Evolutionary conservation across 1,140 invertebrate species (phyloP).

Genomic region (Sycobia sp.): DNA sequence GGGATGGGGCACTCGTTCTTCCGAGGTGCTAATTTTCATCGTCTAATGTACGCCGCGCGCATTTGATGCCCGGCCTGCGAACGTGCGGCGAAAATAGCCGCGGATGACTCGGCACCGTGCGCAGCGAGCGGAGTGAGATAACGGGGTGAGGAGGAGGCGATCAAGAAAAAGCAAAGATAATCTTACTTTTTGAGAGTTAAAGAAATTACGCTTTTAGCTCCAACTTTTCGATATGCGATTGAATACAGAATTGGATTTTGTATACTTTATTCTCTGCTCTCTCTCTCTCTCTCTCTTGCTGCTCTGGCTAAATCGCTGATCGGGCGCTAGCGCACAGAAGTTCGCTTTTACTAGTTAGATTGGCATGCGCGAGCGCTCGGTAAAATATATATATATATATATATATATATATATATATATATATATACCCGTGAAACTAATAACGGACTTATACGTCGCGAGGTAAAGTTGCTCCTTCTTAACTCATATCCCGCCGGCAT

Average conservation of each 20-base stretch:
- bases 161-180: slow-evolving; percentile 53
- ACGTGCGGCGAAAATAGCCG: too few relatives aligned
- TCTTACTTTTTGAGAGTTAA: slow-evolving; percentile 53
- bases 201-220: slow-evolving; percentile 43
- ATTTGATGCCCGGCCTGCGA: too few relatives aligned
- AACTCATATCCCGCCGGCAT: slow-evolving; percentile 43
- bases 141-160: too few relatives aligned
- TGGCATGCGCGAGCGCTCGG: slow-evolving; percentile 44
- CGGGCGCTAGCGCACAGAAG: slow-evolving; percentile 40
- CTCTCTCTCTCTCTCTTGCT: too few relatives aligned
- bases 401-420: too few relatives aligned
- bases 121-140: too few relatives aligned
- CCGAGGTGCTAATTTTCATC: slow-evolving; percentile 18
- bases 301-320: slow-evolving; percentile 29
- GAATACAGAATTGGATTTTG: slow-evolving; percentile 58
- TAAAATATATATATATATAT: too few relatives aligned
- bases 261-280: too few relatives aligned
- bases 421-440: slow-evolving; percentile 42
- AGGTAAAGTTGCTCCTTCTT: slow-evolving; percentile 41
- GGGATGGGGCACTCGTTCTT: background rate
- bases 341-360: slow-evolving; percentile 55
- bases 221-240: slow-evolving; percentile 50
- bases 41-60: too few relatives aligned
- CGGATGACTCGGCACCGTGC: too few relatives aligned
- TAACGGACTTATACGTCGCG: slow-evolving; percentile 38